Percentiles rank a stretch among this genome's conserved stretches.
Evolutionary conservation across 2,888 invertebrate genomes (phyloP).

Genomic region (Lasius platythorax): DNA sequence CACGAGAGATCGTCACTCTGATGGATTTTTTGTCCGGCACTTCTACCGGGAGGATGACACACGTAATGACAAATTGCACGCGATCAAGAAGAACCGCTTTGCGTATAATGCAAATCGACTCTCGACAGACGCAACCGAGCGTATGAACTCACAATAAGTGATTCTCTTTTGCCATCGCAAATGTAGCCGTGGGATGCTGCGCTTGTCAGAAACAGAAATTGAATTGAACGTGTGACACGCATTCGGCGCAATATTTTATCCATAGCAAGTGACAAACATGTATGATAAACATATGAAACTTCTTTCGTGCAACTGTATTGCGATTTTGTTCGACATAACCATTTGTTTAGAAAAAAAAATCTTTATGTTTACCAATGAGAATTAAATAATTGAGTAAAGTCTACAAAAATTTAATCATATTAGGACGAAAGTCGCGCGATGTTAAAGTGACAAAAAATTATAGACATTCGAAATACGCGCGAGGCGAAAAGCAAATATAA

Average conservation of each 20-base stretch:
- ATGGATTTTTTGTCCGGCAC: constrained; percentile 65
- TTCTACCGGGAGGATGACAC: constrained; percentile 65
- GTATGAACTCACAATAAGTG: constrained; percentile 13
- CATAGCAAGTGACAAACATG: neutral
- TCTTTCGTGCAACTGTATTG: neutral
- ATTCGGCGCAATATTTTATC: neutral
- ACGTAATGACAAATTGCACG: constrained; percentile 79
- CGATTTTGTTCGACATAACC: neutral
- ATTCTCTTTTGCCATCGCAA: constrained; percentile 18
- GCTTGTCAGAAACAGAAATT: neutral
- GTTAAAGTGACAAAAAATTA: neutral
- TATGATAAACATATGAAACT: neutral
- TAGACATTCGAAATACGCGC: neutral
- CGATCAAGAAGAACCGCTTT: constrained; percentile 69
- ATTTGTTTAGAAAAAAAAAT: neutral
- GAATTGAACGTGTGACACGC: neutral
- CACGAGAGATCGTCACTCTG: constrained; percentile 70
- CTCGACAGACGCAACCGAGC: constrained; percentile 4
- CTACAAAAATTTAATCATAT: neutral
- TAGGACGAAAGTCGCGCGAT: neutral
- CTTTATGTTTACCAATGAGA: neutral
- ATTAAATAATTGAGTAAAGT: neutral
- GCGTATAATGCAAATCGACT: constrained; percentile 11
- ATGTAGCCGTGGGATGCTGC: neutral
- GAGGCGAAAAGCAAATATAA: neutral